Evolutionary conservation across 2,888 invertebrate genomes (phyloP).

Genomic region (Drosophila dives): DNA sequence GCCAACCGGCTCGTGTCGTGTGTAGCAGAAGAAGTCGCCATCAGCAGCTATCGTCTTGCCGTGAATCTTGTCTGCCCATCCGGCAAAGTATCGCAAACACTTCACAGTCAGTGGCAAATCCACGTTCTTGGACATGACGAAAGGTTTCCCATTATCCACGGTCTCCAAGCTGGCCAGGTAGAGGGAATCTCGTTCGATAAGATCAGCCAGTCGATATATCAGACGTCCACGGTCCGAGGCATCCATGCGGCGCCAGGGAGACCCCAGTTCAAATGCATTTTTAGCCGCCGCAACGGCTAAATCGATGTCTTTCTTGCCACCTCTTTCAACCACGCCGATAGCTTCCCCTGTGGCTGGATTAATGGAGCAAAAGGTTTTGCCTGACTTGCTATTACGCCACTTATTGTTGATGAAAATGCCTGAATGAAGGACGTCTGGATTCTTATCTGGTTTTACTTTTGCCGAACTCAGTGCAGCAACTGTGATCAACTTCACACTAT

Average conservation of each 20-base stretch:
- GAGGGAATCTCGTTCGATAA: constrained; percentile 90
- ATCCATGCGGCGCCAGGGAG: constrained; percentile 94
- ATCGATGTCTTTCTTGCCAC: constrained; percentile 90
- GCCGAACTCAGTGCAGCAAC: neutral
- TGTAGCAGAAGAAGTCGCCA: constrained; percentile 92
- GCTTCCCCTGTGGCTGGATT: constrained; percentile 93
- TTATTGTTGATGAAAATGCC: constrained; percentile 95
- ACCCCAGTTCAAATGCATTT: constrained; percentile 90
- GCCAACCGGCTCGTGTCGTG: constrained; percentile 95
- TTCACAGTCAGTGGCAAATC: constrained; percentile 88
- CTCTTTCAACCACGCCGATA: constrained; percentile 92
- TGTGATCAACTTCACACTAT: neutral
- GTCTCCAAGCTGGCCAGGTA: constrained; percentile 96
- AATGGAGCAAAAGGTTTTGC: constrained; percentile 93
- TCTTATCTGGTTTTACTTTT: neutral
- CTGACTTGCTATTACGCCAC: constrained; percentile 94
- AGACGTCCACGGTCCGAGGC: constrained; percentile 92
- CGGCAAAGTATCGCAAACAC: constrained; percentile 93
- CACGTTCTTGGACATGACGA: constrained; percentile 88
- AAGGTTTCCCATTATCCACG: constrained; percentile 98
- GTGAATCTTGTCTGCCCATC: constrained; percentile 96
- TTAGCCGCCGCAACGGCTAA: constrained; percentile 92
- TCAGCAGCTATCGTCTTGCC: constrained; percentile 91
- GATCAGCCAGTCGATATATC: constrained; percentile 91
- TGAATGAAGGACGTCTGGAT: neutral